Percentiles rank a stretch among this genome's conserved stretches.
Evolutionary conservation across 2,113 vertebrate species (phyloP).

Genomic region (Plecturocebus donacophilus): DNA sequence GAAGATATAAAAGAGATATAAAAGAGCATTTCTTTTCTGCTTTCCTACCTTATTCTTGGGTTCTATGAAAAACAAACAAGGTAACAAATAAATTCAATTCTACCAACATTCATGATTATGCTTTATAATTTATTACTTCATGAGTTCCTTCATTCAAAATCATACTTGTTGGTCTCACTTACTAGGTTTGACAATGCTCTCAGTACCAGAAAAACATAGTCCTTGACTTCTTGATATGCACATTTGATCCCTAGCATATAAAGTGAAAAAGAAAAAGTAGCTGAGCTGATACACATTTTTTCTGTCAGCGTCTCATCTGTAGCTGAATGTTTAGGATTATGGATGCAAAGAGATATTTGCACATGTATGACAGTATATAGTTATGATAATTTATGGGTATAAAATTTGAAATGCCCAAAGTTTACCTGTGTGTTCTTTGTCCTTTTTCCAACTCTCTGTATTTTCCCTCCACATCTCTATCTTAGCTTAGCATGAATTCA

Average conservation of each 20-base stretch:
- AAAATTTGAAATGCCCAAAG: not conserved
- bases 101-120: not conserved
- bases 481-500: not conserved
- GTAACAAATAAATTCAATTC: not conserved
- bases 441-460: not conserved
- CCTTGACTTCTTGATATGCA: not conserved
- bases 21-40: not conserved
- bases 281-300: not conserved
- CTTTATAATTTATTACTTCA: not conserved
- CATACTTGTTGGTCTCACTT: not conserved
- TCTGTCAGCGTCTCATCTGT: not conserved
- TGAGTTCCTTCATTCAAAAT: not conserved
- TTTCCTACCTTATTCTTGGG: not conserved
- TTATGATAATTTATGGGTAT: not conserved
- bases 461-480: not conserved
- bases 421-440: not conserved
- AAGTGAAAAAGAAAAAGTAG: not conserved
- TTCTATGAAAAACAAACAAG: not conserved
- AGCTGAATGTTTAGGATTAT: not conserved
- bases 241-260: not conserved
- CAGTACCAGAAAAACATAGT: not conserved
- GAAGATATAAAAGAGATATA: no score
- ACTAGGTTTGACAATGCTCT: not conserved
- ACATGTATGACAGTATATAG: no score
- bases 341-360: not conserved